phyloP scores from a whole-genome alignment of 1,140 invertebrate species.

The Oreohelix idahoensis region DNA sequence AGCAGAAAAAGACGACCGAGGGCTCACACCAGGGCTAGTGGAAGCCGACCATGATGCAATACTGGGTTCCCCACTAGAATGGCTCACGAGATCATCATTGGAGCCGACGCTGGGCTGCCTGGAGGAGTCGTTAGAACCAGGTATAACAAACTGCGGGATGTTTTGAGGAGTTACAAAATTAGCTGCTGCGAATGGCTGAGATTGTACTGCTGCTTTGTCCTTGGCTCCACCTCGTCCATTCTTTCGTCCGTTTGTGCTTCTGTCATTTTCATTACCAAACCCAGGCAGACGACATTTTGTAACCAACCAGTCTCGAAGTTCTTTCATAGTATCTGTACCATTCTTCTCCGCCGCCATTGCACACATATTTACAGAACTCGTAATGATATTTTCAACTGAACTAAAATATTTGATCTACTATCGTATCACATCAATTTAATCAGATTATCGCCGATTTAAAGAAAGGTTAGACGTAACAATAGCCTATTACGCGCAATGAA shows the following conservation, averaged over 20 bases:
- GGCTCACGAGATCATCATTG: slow-evolving; percentile 54
- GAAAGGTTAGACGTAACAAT: no score
- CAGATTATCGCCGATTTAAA: no score
- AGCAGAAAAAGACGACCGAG: slow-evolving; percentile 48
- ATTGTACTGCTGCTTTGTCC: neutral
- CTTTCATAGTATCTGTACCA: slow-evolving; percentile 62
- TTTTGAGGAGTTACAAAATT: slow-evolving; percentile 60
- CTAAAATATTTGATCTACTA: no score
- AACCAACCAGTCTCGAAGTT: slow-evolving; percentile 63
- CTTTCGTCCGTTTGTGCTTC: neutral
- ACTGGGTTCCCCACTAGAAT: slow-evolving; percentile 49
- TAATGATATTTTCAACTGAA: neutral
- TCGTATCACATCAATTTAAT: no score
- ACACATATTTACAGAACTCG: neutral
- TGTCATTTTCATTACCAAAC: slow-evolving; percentile 28
- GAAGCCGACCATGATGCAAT: slow-evolving; percentile 49
- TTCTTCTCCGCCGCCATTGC: slow-evolving; percentile 29
- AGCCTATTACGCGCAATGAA: no score
- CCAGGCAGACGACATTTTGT: slow-evolving; percentile 59
- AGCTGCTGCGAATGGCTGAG: slow-evolving; percentile 32
- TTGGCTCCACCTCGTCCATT: neutral
- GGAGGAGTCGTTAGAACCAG: slow-evolving; percentile 62
- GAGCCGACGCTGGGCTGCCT: slow-evolving; percentile 56
- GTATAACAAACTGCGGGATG: slow-evolving; percentile 69
- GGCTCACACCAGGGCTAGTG: slow-evolving; percentile 55